phyloP scores from a whole-genome alignment of 2,113 vertebrate genomes.

The Nothocercus nigrocapillus region DNA sequence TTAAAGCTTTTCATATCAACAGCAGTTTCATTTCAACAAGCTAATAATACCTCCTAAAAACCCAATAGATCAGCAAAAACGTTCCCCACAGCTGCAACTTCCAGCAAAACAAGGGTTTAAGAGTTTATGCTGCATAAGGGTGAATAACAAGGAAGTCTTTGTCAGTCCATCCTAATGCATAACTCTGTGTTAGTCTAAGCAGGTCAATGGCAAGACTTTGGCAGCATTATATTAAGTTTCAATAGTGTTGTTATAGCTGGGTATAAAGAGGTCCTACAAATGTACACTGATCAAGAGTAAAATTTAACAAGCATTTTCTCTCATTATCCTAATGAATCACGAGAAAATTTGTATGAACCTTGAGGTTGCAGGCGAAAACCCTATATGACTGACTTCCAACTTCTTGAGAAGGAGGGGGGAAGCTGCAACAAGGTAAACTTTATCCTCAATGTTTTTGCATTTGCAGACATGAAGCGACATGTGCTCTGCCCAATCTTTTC shows the following conservation, averaged over 20 bases:
- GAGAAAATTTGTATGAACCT: not conserved
- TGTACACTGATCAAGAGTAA: not conserved
- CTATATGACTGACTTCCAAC: not conserved
- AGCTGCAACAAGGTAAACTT: not conserved
- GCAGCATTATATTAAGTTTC: not conserved
- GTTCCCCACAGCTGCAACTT: slow-evolving; percentile 44
- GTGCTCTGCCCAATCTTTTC: not conserved
- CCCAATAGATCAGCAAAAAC: slow-evolving; percentile 56
- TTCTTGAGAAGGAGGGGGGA: not conserved
- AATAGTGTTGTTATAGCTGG: not conserved
- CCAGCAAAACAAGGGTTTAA: slow-evolving; percentile 53
- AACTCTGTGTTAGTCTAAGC: not conserved
- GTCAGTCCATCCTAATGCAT: not conserved
- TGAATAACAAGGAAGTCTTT: slow-evolving; percentile 32
- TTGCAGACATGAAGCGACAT: slow-evolving; percentile 2
- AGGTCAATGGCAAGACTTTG: not conserved
- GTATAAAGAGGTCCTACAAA: not conserved
- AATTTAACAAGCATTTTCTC: not conserved
- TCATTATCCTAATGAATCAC: not conserved
- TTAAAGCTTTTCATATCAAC: slow-evolving; percentile 42
- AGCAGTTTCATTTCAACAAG: slow-evolving; percentile 69
- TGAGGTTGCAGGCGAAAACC: not conserved
- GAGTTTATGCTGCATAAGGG: slow-evolving; percentile 41
- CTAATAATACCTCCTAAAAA: slow-evolving; percentile 58
- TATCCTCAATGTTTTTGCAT: not conserved